A percentile compares a stretch with the other conserved stretches of the same genome.
Conservation (phyloP, 1,140 invertebrate genomes). For the Apis laboriosa region DNA sequence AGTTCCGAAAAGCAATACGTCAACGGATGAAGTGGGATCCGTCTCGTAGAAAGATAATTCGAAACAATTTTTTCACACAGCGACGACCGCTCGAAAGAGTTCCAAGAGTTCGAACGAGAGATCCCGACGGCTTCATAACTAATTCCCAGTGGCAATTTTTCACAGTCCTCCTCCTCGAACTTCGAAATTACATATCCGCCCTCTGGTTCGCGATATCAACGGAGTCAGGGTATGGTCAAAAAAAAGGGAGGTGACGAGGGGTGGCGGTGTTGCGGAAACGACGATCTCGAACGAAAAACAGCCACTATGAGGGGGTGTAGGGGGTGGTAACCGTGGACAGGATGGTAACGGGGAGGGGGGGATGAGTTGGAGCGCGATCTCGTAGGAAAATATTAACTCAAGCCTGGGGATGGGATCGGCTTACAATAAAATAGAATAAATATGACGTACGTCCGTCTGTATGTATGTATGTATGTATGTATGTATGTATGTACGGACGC, state of each 20-base stretch:
- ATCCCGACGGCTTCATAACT: constrained; percentile 28
- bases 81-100: constrained; percentile 9
- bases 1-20: background rate
- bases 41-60: background rate
- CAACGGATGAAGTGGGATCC: too few species aligned
- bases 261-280: constrained; percentile 34
- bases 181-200: constrained; percentile 46
- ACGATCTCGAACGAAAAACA: constrained; percentile 46
- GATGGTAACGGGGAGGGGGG: too few species aligned
- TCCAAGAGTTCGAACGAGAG: background rate
- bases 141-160: constrained; percentile 47
- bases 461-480: background rate
- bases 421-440: constrained; percentile 73
- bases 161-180: constrained; percentile 49
- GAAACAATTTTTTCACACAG: background rate
- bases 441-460: constrained; percentile 56
- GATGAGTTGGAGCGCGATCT: constrained; percentile 39
- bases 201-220: constrained; percentile 28
- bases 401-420: constrained; percentile 59
- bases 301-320: background rate
- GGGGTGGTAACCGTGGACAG: background rate
- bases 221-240: background rate
- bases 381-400: constrained; percentile 69
- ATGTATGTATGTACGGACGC: constrained; percentile 18
- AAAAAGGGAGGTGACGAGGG: too few species aligned